Evolutionary conservation across 2,797 vertebrate species (phyloP).

Genomic region (Astyanax mexicanus): DNA sequence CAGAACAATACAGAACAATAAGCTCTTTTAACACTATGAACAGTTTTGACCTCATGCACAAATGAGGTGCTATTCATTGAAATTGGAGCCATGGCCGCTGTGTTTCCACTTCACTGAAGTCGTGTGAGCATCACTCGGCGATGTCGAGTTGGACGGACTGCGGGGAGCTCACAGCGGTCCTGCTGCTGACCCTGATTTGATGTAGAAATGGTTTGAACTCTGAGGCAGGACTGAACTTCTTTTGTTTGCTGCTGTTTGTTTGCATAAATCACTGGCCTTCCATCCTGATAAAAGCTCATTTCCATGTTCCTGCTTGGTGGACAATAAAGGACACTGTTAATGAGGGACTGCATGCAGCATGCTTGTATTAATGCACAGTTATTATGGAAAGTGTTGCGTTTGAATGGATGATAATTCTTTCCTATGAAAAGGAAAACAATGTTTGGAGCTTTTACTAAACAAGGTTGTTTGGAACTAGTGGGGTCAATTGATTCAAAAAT

Average conservation of each 20-base stretch:
- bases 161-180: neutral
- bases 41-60: conserved; percentile 38
- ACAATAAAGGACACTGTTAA: conserved; percentile 18
- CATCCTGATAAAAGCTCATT: conserved; percentile 6
- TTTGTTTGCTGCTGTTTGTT: conserved; percentile 5
- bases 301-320: neutral
- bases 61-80: conserved; percentile 35
- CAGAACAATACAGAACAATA: conserved; percentile 11
- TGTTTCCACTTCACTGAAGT: neutral
- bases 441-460: neutral
- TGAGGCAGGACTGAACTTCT: neutral
- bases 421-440: neutral
- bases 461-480: neutral
- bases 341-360: neutral
- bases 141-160: conserved; percentile 19
- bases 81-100: neutral
- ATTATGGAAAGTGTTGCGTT: neutral
- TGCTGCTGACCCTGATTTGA: conserved; percentile 6
- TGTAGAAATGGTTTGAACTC: conserved; percentile 8
- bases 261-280: neutral
- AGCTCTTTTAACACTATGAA: conserved; percentile 14
- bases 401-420: neutral
- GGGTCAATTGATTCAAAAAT: too few relatives aligned
- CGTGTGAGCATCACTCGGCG: conserved; percentile 5
- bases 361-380: neutral